phyloP scores from a whole-genome alignment of 2,113 vertebrate genomes.

The Pedionomus torquatus region DNA sequence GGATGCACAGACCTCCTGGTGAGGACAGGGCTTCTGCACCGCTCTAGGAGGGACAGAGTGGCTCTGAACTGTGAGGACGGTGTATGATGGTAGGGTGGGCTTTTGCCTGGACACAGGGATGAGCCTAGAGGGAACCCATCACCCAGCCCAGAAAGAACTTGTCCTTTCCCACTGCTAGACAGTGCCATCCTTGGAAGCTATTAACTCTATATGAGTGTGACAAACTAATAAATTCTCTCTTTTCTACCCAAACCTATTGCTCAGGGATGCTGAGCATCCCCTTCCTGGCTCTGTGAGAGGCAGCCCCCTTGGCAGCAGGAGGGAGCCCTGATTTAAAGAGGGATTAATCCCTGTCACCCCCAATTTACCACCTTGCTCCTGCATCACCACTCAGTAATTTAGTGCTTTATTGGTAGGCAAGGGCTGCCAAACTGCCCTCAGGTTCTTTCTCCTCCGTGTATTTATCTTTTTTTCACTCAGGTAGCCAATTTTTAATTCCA shows the following conservation, averaged over 20 bases:
- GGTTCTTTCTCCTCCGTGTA: neutral
- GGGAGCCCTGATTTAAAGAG: neutral
- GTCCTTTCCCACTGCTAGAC: neutral
- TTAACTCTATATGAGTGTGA: neutral
- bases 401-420: neutral
- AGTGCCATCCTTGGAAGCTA: neutral
- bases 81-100: fast-evolving
- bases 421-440: neutral
- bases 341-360: too few species aligned
- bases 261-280: neutral
- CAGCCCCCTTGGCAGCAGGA: fast-evolving
- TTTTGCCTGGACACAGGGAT: neutral
- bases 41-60: neutral
- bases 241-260: neutral
- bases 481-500: neutral
- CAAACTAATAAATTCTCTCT: neutral
- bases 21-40: fast-evolving
- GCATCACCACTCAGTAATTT: neutral
- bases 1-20: too few species aligned
- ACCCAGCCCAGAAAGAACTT: neutral
- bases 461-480: neutral
- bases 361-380: neutral
- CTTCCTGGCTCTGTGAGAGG: neutral
- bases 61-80: fast-evolving
- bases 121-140: neutral